These are phyloP conservation scores for Enteromius argenteus DNA, from an alignment of 2,797 vertebrate genomes.

Conservation along the genomic window DNA sequence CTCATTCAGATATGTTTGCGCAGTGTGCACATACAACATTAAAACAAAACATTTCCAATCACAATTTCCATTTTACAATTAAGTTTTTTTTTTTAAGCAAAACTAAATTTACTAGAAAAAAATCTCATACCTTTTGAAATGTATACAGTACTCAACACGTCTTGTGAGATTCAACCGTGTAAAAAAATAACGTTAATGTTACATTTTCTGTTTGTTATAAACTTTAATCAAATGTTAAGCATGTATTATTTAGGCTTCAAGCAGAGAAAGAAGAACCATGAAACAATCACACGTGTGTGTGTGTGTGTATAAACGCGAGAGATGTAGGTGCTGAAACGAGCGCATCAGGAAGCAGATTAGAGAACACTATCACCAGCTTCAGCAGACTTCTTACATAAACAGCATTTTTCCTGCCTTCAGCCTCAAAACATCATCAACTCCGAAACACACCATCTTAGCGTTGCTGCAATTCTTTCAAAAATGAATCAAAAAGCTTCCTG, in stretches of 20 bases:
- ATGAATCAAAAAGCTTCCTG: not conserved
- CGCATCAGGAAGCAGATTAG: constrained; percentile 67
- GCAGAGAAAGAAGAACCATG: not conserved
- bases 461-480: constrained; percentile 10
- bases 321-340: constrained; percentile 25
- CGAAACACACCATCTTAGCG: constrained; percentile 33
- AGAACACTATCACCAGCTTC: constrained; percentile 70
- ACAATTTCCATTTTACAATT: not conserved
- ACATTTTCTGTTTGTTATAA: not conserved
- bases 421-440: constrained; percentile 28
- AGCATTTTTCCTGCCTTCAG: constrained; percentile 22
- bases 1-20: too few relatives aligned
- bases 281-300: not conserved
- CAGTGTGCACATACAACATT: not conserved
- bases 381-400: constrained; percentile 70
- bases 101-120: not conserved
- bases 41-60: not conserved
- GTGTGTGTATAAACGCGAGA: constrained; percentile 8
- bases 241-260: not conserved
- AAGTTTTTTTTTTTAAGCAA: not conserved
- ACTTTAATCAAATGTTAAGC: not conserved
- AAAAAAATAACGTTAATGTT: not conserved
- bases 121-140: not conserved
- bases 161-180: not conserved
- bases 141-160: not conserved